Conservation (phyloP, 2,797 vertebrate genomes). For the Huso huso region DNA sequence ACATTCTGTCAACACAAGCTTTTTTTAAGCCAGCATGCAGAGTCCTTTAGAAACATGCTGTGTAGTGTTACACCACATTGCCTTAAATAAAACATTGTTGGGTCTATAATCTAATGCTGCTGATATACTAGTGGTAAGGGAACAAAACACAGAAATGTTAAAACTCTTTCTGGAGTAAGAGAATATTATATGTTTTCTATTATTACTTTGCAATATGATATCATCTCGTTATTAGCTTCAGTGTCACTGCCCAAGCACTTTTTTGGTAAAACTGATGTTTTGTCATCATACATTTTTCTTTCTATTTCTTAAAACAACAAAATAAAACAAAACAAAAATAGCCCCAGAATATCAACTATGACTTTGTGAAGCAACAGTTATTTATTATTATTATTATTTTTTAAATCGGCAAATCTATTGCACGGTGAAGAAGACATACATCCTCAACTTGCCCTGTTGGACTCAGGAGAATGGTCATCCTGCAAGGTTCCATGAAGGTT, state of each 20-base stretch:
- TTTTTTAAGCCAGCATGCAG: conserved; percentile 27
- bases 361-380: conserved; percentile 61
- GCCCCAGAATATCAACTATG: conserved; percentile 54
- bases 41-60: conserved; percentile 34
- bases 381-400: conserved; percentile 37
- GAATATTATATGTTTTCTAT: no score
- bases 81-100: conserved; percentile 15
- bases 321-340: conserved; percentile 59
- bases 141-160: no score
- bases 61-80: conserved; percentile 27
- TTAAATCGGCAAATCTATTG: conserved; percentile 41
- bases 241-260: conserved; percentile 32
- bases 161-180: no score
- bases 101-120: conserved; percentile 4
- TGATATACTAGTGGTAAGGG: conserved; percentile 1
- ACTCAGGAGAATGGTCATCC: conserved; percentile 27
- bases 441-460: background rate
- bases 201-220: no score
- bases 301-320: conserved; percentile 45
- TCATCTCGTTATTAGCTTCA: conserved; percentile 3
- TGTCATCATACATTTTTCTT: conserved; percentile 28
- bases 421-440: conserved; percentile 63
- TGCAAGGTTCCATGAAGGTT: conserved; percentile 40
- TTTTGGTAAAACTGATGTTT: conserved; percentile 73
- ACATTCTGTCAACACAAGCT: conserved; percentile 35